Base-by-base conservation (phyloP, 2,888 invertebrate genomes). In the Melangyna quadrimaculata region DNA sequence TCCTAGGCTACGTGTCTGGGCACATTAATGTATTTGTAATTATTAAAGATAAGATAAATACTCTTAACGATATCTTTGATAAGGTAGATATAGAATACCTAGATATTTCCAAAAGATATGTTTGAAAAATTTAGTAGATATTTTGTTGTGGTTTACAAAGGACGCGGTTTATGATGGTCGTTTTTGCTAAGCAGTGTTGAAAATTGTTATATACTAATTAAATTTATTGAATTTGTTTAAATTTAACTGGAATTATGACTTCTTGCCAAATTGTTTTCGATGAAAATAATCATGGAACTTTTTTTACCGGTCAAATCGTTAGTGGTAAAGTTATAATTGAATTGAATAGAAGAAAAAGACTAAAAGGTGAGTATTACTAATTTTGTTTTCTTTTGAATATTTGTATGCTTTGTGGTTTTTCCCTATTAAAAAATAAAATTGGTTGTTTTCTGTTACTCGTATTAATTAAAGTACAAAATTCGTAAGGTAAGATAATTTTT, bases 231-330 rank as follows among this genome's bases (percentile, higher is more conserved):
- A 29, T 9, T 55, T 17, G 3, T 29, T 17, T 10, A 29, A 17
- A 55, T 29, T 32, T 55, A 6, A 17, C 9, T 1, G 22, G 14
- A 24, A 8, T 32, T 5, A 90, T 91, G 90, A 88, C 90, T 3
- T 90, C 89, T 80, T 91, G 91, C 83, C 87, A 88, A 69, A 90
- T 91, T 73, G 86, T 88, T 4, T 91, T 91, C 78, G 95, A 95
- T 94, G 81, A 93, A 92, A 91, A 95, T 94, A 91, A 94, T 94
- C 88, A 95, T 94, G 92, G 93, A 95, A 88, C 94, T 94, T 92
- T 91, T 87, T 91, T 91, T 83, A 90, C 91, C 12, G 92, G 92
- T 17, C 91, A 92, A 88, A 88, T 89, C 37, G 87, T 92, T 9
- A 89, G 89, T 37, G 92, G 92, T 24, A 90, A 89, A 87, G 91